Evolutionary conservation across 2,888 invertebrate genomes (phyloP), one percentile per base, ranked within the genome.

Genomic region (Heliothis peltigera): DNA sequence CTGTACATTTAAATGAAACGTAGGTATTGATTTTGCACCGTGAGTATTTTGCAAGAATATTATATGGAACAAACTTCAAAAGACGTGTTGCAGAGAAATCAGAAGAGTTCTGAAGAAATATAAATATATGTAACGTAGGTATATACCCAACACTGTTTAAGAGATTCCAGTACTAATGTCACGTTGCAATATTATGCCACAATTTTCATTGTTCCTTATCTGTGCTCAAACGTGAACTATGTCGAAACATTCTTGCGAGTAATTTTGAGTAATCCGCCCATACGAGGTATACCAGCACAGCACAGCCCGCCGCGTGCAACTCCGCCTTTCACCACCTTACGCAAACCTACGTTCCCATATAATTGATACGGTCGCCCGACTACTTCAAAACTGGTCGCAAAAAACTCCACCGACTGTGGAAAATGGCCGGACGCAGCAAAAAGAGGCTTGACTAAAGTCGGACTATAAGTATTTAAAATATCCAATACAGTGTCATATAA

Each of bases 341-440:
- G 86, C 87, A 89, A 84, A 67, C 68, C 82, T 80, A 81, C 87
- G 89, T 88, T 88, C 87, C 87, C 85, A 84, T 85, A 86, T 91
- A 91, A 91, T 90, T 91, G 89, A 89, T 87, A 91, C 84, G 79
- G 86, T 81, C 78, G 77, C 76, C 70, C 71, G 72, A 81, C 84
- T 59, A 79, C 82, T 81, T 84, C 78, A 79, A 83, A 88, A 86
- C 84, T 82, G 81, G 84, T 77, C 73, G 69, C 71, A 72, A 86
- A 85, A 74, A 80, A 85, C 85, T 80, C 73, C 71, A 77, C 76
- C 62, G 75, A 64, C 77, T 69, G 75, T 63, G 66, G 70, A 69
- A 77, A 77, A 71, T 54, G 66, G 70, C 83, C 83, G 73, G 81
- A 83, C 70, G 61, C 77, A 65, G 75, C 84, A 86, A 84, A 84